Evolutionary conservation across 2,888 invertebrate genomes (phyloP).

Genomic region (Acleris literana): DNA sequence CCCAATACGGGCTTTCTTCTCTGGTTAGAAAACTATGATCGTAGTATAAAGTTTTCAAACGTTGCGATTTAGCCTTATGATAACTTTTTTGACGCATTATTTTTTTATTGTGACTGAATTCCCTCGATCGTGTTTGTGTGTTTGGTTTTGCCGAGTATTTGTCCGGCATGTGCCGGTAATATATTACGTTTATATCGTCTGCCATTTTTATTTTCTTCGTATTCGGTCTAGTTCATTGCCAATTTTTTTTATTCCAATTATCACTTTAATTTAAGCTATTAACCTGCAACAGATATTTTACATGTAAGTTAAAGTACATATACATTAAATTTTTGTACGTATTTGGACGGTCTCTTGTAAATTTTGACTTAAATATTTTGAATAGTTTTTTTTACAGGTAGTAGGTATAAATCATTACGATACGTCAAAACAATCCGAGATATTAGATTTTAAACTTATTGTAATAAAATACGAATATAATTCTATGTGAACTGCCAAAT

Average conservation of each 20-base stretch:
- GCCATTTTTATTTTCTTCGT: background rate
- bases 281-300: no score
- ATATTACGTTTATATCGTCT: background rate
- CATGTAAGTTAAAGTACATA: no score
- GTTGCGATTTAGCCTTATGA: constrained; percentile 40
- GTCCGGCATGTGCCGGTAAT: background rate
- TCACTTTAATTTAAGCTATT: no score
- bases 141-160: background rate
- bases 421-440: no score
- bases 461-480: no score
- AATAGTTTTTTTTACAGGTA: no score
- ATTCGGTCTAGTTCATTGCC: background rate
- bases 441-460: no score
- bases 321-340: no score
- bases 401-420: no score
- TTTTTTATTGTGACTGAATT: background rate
- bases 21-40: background rate
- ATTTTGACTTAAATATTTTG: no score
- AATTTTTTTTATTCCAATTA: background rate
- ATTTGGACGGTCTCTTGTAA: no score
- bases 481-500: no score
- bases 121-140: background rate
- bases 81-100: background rate
- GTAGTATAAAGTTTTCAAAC: background rate
- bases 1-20: background rate